Evolutionary conservation across 2,888 invertebrate genomes (phyloP).

Genomic region (Urechis unicinctus): DNA sequence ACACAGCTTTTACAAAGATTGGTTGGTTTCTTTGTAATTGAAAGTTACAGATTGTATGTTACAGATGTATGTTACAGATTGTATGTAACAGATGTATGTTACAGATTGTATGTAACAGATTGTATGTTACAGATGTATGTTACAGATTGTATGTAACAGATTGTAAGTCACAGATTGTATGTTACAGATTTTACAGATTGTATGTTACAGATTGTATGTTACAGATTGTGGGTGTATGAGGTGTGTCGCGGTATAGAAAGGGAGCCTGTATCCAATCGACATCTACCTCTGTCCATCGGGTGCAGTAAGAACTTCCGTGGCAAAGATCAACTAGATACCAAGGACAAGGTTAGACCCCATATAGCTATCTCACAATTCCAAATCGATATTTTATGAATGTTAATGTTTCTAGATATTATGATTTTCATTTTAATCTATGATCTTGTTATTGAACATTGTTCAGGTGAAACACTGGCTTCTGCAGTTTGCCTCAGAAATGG

Average conservation of each 20-base stretch:
- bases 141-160: too few relatives aligned
- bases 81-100: too few relatives aligned
- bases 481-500: slow-evolving; percentile 16
- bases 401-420: too few relatives aligned
- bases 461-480: slow-evolving; percentile 21
- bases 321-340: slow-evolving; percentile 36
- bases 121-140: too few relatives aligned
- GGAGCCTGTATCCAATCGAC: slow-evolving; percentile 77
- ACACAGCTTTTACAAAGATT: slow-evolving; percentile 17
- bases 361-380: background rate
- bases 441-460: too few relatives aligned
- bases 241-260: slow-evolving; percentile 79
- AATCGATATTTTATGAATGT: too few relatives aligned
- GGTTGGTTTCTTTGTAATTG: background rate
- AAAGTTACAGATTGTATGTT: background rate
- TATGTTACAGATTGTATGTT: background rate
- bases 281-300: slow-evolving; percentile 87
- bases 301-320: slow-evolving; percentile 90
- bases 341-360: slow-evolving; percentile 32
- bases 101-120: background rate
- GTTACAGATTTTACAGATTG: background rate
- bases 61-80: too few relatives aligned
- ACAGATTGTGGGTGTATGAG: slow-evolving; percentile 59
- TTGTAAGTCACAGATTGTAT: background rate
- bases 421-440: too few relatives aligned